Percentiles rank a stretch among this genome's conserved stretches.
Evolutionary conservation across 2,113 vertebrate species (phyloP).

Genomic region (rat (Rattus norvegicus)): DNA sequence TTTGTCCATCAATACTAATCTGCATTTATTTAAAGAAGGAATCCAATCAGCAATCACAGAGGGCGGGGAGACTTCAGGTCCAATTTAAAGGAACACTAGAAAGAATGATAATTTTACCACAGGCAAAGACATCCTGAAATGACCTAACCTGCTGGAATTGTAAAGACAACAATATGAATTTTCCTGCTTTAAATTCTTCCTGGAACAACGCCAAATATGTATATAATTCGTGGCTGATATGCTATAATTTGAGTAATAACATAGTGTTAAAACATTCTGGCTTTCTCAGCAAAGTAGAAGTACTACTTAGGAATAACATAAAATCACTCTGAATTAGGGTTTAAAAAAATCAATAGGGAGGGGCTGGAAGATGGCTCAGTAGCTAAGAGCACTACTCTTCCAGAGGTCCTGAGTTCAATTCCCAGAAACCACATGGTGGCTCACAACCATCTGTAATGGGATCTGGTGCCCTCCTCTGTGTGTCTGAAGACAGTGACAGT

Average conservation of each 20-base stretch:
- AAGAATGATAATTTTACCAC: slow-evolving; percentile 59
- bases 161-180: slow-evolving; percentile 55
- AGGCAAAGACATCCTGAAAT: slow-evolving; percentile 59
- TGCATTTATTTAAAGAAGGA: slow-evolving; percentile 44
- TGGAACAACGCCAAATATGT: slow-evolving; percentile 67
- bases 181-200: slow-evolving; percentile 43
- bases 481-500: too few relatives aligned
- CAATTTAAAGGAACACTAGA: slow-evolving; percentile 58
- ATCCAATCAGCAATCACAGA: slow-evolving; percentile 46
- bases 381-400: too few relatives aligned
- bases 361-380: too few relatives aligned
- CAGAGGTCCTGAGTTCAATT: too few relatives aligned
- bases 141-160: slow-evolving; percentile 47
- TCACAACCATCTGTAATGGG: too few relatives aligned
- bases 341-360: neutral
- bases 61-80: slow-evolving; percentile 13
- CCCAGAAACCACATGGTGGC: too few relatives aligned
- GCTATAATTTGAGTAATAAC: slow-evolving; percentile 47
- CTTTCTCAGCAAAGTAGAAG: slow-evolving; percentile 43
- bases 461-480: too few relatives aligned
- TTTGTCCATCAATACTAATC: slow-evolving; percentile 46
- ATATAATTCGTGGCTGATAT: slow-evolving; percentile 52
- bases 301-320: slow-evolving; percentile 64
- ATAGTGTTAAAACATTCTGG: slow-evolving; percentile 49
- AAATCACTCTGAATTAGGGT: slow-evolving; percentile 44